Evolutionary conservation across 2,888 invertebrate species (phyloP), one percentile per base, ranked within the genome.

Genomic region (Xanthia icteritia): DNA sequence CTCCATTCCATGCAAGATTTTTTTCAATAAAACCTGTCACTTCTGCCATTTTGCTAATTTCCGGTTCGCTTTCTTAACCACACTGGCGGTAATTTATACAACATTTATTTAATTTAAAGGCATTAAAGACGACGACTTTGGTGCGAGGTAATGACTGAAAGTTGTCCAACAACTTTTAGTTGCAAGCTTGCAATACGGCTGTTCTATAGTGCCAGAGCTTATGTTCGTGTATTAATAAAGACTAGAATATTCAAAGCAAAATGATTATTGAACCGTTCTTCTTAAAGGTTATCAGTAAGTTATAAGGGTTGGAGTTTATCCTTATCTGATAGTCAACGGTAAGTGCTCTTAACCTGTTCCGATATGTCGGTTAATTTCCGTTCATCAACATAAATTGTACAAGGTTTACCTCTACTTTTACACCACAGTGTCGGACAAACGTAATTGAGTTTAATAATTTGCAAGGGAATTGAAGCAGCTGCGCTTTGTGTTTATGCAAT

Each of bases 91-190:
- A 61, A 74, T 73, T 79, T 69, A 79, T 77, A 66, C 61, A 17
- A 74, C 61, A 74, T 65, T 86, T 79, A 76, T 79, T 84, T 79
- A 79, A 75, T 81, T 75, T 67, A 64, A 66, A 81, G 67, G 54
- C 74, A 45, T 76, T 72, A 58, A 69, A 76, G 60, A 76, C 64
- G 39, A n/a, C 61, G 51, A 45, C 64, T 79, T 70, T 70, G 66
- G 60, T 36, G 51, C 72, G 60, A 74, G 75, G 61, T 61, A 61
- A 58, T 51, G 31, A n/a, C 82, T 77, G 79, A 82, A 88, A 88
- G 88, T 86, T 82, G 86, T 77, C 15, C 11, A 6, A 76, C 88
- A 11, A 76, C 77, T 85, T 86, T 86, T 58, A 58, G 66, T 78
- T 77, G 42, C 56, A 51, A 27, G 6, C 68, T 76, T 79, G 68